phyloP scores from a whole-genome alignment of 2,888 invertebrate species.

The Gari tellinella region DNA sequence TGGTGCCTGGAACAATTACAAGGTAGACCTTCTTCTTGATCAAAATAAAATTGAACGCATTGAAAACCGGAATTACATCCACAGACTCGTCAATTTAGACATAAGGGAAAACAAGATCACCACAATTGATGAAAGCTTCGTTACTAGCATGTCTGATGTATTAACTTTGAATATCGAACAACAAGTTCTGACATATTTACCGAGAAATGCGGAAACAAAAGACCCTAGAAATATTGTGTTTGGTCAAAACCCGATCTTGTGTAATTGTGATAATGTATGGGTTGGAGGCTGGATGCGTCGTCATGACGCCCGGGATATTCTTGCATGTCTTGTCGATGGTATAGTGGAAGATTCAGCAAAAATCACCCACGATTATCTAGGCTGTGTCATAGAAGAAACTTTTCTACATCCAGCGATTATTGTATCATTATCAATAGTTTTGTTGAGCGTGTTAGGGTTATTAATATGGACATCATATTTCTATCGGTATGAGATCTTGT shows the following conservation, averaged over 20 bases:
- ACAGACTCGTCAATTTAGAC: constrained; percentile 20
- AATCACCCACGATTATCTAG: neutral
- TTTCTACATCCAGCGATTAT: too few relatives aligned
- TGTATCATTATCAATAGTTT: too few relatives aligned
- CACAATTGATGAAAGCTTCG: constrained; percentile 1
- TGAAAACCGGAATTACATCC: constrained; percentile 20
- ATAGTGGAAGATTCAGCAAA: neutral
- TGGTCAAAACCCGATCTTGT: constrained; percentile 18
- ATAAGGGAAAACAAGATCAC: constrained; percentile 17
- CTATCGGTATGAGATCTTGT: constrained; percentile 3
- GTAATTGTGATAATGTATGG: constrained; percentile 37
- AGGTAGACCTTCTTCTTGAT: constrained; percentile 22
- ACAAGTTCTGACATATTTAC: constrained; percentile 13
- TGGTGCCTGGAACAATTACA: constrained; percentile 24
- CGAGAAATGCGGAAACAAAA: constrained; percentile 1
- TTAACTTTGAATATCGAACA: constrained; percentile 6
- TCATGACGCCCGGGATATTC: constrained; percentile 9
- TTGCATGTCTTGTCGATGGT: constrained; percentile 13
- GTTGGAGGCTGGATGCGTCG: constrained; percentile 38
- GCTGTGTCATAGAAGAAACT: too few relatives aligned
- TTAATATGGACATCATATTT: neutral
- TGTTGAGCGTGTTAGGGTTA: neutral
- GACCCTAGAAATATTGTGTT: constrained; percentile 25
- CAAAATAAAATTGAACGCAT: constrained; percentile 25
- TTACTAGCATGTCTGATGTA: neutral